Evolutionary conservation across 2,888 invertebrate species (phyloP), one percentile per base, ranked within the genome.

Genomic region (Rhagophthalmus giganteus): DNA sequence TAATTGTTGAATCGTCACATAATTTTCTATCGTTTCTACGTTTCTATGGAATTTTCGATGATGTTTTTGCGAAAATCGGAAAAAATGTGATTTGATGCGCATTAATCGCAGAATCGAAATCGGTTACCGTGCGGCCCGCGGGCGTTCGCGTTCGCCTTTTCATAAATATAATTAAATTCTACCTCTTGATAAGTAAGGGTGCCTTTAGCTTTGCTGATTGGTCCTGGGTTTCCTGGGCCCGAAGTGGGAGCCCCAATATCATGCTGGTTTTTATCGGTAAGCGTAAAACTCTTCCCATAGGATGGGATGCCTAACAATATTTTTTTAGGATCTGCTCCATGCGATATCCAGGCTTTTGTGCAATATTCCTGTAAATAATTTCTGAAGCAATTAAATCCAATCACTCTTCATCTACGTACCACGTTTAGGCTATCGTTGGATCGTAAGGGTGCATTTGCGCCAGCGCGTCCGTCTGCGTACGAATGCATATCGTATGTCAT

Each of bases 241-340:
- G 32, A 14, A 5, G 57, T 57, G 8, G 50, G 38, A 2, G 58
- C 60, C 1, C 61, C 61, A 32, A 62, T 39, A 2, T 32, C 57
- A 38, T 54, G 32, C 1, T 49, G n/a, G 2, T 24, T 30, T 10
- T 30, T 7, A 45, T 58, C 45, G 4, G 25, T 7, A 12, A 64
- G 28, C 1, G 45, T 60, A 32, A 54, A 62, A 4, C 57, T 55
- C 16, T 61, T 54, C 4, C 60, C 63, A 34, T 62, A 64, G 20
- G 59, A 53, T 12, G 58, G 56, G 9, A 64, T 44, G 1, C 64
- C 64, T 24, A 64, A 45, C 4, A 63, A 37, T 3, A 63, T 31
- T 41, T 63, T 64, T 9, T 55, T 14, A 5, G 48, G 31, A 2
- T 42, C 20, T 16, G 42, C 53, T 6, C 47, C 53, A 25, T 24